These are phyloP conservation scores for Pimephales promelas DNA, from an alignment of 2,113 vertebrate genomes.

Conservation along the genomic window DNA sequence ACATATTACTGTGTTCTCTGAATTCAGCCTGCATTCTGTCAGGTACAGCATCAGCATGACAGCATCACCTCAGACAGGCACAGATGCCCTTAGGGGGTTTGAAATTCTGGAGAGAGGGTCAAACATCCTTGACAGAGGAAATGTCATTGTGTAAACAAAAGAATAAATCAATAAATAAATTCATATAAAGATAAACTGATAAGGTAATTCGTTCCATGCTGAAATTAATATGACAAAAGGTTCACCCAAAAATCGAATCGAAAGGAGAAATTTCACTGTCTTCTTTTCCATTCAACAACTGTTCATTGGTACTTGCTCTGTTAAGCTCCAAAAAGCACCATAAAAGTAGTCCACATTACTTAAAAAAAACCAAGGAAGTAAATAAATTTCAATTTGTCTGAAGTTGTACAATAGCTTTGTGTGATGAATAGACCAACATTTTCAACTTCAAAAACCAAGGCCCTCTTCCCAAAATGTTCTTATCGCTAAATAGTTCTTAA, in stretches of 20 bases:
- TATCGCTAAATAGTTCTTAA: too few species aligned
- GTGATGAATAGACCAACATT: too few species aligned
- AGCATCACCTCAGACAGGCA: background rate
- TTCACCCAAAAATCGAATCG: background rate
- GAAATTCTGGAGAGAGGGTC: constrained; percentile 8
- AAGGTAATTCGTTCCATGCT: constrained; percentile 20
- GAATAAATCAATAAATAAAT: constrained; percentile 31
- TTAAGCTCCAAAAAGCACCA: background rate
- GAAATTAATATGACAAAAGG: constrained; percentile 33
- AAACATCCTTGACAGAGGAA: background rate
- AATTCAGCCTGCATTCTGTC: constrained; percentile 6
- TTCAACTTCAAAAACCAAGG: too few species aligned
- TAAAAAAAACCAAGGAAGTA: too few species aligned
- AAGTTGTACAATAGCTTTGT: too few species aligned
- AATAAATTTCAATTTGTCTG: too few species aligned
- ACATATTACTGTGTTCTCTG: background rate
- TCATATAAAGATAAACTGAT: constrained; percentile 11
- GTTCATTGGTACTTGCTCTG: background rate
- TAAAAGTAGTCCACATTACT: too few species aligned
- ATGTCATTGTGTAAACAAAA: background rate
- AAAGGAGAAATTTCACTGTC: background rate
- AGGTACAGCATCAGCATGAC: background rate
- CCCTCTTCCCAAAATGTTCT: too few species aligned
- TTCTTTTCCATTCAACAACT: background rate
- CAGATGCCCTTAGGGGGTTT: constrained; percentile 14